Evolutionary conservation across 1,140 invertebrate genomes (phyloP), one percentile per base, ranked within the genome.

Genomic region (Bombus fervidus): DNA sequence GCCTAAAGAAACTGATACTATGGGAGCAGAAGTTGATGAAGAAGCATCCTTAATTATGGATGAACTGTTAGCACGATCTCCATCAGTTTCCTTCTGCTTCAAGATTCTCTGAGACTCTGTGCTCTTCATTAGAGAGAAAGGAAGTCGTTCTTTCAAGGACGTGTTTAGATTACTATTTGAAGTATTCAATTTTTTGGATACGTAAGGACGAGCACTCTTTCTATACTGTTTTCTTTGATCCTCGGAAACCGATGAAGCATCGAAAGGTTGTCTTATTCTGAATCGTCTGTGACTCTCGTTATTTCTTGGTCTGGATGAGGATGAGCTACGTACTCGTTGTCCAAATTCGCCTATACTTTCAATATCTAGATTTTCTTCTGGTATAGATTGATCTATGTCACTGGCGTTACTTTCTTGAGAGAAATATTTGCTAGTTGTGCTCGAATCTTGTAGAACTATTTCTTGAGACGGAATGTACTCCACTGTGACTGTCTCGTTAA

Each of bases 271-370:
- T 62, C 57, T 84, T 4, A 15, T 22, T 37, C 66, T 73, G 3
- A 39, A 22, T 53, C 83, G 76, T 39, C 15, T 25, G 10, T 31
- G 9, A 18, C 31, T 64, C 1, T 85, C 53, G 10, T 37, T 72
- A 37, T 4, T 75, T 39, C 37, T 81, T 5, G 47, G 22, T 15
- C 47, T 74, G 6, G 12, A 37, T 0, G 31, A 1, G 0, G 39
- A 22, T 2, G 83, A 31, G 18, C 41, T 28, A 8, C 75, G 77
- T 15, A 91, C 80, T n/a, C 83, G 79, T 68, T 91, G 78, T 28
- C 92, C 92, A 74, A 91, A 93, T n/a, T 83, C 86, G 15, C 86
- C 90, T 41, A 85, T 72, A 41, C 83, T 83, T 75, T 91, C 87
- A 10, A 81, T 34, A n/a, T 72, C 87, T 4, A 69, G 28, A 0